These are phyloP conservation scores for Dilophus febrilis DNA, from an alignment of 2,888 invertebrate species.

Conservation along the genomic window DNA sequence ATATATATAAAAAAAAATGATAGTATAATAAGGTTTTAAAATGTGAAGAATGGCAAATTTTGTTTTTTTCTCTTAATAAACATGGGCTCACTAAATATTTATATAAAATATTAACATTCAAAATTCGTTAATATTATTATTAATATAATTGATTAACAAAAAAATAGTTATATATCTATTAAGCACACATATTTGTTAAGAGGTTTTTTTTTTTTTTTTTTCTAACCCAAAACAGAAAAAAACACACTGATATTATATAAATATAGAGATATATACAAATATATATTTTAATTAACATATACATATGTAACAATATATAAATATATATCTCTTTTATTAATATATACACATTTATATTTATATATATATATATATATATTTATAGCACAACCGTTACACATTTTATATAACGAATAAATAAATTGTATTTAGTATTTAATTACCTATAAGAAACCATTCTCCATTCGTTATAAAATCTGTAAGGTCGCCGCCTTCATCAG, in stretches of 20 bases:
- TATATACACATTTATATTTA: too few species aligned
- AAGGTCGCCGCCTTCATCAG: constrained; percentile 84
- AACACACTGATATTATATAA: too few species aligned
- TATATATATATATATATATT: too few species aligned
- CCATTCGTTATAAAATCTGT: constrained; percentile 97
- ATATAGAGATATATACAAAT: too few species aligned
- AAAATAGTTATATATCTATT: background rate
- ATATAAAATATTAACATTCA: too few species aligned
- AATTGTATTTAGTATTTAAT: constrained; percentile 25
- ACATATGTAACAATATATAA: too few species aligned
- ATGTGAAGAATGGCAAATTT: constrained; percentile 1
- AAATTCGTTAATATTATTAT: background rate
- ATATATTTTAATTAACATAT: too few species aligned
- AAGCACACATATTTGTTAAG: constrained; percentile 2
- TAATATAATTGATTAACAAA: background rate
- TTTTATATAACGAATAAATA: constrained; percentile 1
- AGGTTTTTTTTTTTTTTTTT: background rate
- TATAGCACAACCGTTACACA: constrained; percentile 1
- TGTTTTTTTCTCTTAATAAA: constrained; percentile 1
- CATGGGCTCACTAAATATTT: constrained; percentile 1
- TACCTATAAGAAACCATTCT: constrained; percentile 98
- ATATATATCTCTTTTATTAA: too few species aligned
- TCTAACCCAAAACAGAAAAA: too few species aligned
- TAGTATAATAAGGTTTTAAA: background rate
- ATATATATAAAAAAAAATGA: too few species aligned